Percentiles rank a stretch among this genome's conserved stretches.
Conservation (phyloP, 2,113 vertebrate species). For the Xerus inauris region DNA sequence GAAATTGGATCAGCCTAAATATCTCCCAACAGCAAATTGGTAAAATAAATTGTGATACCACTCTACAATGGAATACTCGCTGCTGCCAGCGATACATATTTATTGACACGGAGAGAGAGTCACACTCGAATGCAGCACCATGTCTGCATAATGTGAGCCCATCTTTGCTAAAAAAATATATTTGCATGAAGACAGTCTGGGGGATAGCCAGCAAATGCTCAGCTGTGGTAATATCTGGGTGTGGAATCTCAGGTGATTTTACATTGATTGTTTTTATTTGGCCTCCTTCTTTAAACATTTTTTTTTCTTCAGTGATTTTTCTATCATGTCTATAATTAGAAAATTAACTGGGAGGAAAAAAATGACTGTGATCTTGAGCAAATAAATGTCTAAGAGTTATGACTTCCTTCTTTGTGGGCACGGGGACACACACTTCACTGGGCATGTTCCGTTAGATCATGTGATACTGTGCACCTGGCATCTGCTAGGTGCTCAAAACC, state of each 20-base stretch:
- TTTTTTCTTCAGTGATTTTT: slow-evolving; percentile 37
- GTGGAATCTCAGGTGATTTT: slow-evolving; percentile 37
- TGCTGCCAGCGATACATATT: slow-evolving; percentile 55
- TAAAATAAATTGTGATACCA: slow-evolving; percentile 76
- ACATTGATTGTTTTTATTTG: slow-evolving; percentile 35
- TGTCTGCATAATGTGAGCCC: slow-evolving; percentile 33
- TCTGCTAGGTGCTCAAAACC: background rate
- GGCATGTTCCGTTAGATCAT: background rate
- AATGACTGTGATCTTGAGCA: background rate
- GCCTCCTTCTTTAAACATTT: background rate
- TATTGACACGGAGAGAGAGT: slow-evolving; percentile 55
- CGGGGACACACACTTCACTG: rapidly evolving
- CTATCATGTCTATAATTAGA: slow-evolving; percentile 27
- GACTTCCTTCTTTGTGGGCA: background rate
- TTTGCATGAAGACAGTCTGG: slow-evolving; percentile 12
- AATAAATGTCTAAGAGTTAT: background rate
- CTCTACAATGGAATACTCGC: slow-evolving; percentile 39
- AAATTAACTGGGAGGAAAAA: slow-evolving; percentile 12
- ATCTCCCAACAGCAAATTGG: slow-evolving; percentile 76
- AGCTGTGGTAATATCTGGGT: slow-evolving; percentile 33
- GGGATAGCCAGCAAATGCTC: background rate
- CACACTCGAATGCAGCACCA: background rate
- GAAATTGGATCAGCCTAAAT: slow-evolving; percentile 80
- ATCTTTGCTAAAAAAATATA: slow-evolving; percentile 38
- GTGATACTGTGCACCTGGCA: background rate